phyloP scores from a whole-genome alignment of 2,888 invertebrate species.

The Plemyria rubiginata region DNA sequence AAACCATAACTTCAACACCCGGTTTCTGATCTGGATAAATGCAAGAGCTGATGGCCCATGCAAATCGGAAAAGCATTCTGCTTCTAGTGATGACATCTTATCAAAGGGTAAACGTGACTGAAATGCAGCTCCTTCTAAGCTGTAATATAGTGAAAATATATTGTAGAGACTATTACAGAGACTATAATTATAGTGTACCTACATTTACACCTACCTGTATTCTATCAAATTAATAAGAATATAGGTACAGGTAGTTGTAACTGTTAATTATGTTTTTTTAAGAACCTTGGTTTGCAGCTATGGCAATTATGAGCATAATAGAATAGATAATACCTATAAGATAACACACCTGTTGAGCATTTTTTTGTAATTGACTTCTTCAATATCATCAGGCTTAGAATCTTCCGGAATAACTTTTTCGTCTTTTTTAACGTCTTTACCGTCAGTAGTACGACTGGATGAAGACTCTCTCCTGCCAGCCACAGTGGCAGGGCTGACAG shows the following conservation, averaged over 20 bases:
- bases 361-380: conserved; percentile 84
- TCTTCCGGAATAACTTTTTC: conserved; percentile 36
- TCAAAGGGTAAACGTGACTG: conserved; percentile 97
- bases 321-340: conserved; percentile 47
- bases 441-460: conserved; percentile 75
- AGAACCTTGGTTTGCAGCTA: background rate
- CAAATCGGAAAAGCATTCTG: conserved; percentile 96
- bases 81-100: conserved; percentile 97
- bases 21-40: conserved; percentile 96
- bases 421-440: conserved; percentile 79
- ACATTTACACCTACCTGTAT: too few relatives aligned
- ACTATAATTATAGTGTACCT: too few relatives aligned
- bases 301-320: background rate
- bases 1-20: conserved; percentile 96
- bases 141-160: too few relatives aligned
- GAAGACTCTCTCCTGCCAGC: conserved; percentile 80
- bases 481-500: conserved; percentile 84
- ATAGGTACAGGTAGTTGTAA: too few relatives aligned
- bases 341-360: conserved; percentile 71
- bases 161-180: too few relatives aligned
- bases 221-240: background rate
- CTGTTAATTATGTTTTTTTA: too few relatives aligned
- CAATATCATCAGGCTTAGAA: conserved; percentile 83
- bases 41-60: conserved; percentile 93
- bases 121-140: conserved; percentile 96